phyloP scores from a whole-genome alignment of 1,140 invertebrate genomes.

The Metopolophium dirhodum region DNA sequence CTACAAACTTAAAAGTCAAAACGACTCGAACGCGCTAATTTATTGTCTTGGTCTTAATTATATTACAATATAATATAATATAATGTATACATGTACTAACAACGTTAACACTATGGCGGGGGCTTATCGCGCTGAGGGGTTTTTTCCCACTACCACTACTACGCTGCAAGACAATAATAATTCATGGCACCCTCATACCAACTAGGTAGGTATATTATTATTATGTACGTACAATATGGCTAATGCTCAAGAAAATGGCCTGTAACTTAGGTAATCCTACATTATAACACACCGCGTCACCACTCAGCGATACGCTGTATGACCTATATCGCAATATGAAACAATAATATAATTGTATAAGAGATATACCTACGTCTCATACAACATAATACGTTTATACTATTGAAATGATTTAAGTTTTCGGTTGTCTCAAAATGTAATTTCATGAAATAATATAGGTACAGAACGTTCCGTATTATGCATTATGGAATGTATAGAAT shows the following conservation, averaged over 20 bases:
- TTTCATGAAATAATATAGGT: background rate
- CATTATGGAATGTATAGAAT: background rate
- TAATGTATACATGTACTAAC: background rate
- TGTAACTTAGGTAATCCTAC: background rate
- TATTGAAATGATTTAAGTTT: background rate
- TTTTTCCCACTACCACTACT: background rate
- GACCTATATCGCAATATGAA: background rate
- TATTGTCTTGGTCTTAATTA: background rate
- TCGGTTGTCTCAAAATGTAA: background rate
- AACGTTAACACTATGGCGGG: background rate
- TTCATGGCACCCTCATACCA: background rate
- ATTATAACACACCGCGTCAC: background rate
- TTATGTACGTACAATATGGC: background rate
- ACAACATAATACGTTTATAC: background rate
- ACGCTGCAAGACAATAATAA: background rate
- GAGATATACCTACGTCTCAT: background rate
- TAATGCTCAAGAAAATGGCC: background rate
- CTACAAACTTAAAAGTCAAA: background rate
- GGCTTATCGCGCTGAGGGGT: background rate
- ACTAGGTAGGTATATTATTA: background rate
- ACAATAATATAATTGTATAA: background rate
- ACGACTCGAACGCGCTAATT: background rate
- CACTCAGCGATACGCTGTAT: background rate
- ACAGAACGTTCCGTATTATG: background rate
- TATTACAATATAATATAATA: constrained; percentile 7